phyloP scores from a whole-genome alignment of 2,888 invertebrate species.

The Timema podura region DNA sequence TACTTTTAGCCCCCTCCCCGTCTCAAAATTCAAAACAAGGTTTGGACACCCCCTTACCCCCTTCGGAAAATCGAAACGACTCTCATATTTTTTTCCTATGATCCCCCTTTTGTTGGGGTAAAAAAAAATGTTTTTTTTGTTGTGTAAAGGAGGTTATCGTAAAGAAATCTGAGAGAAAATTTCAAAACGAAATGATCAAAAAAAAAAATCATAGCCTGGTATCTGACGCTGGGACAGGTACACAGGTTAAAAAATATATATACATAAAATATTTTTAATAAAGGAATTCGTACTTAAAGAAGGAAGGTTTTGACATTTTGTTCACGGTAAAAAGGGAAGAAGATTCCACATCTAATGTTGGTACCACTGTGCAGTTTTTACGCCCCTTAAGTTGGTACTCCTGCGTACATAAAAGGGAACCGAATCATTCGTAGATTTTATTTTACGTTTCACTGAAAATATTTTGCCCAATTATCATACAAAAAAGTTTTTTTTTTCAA shows the following conservation, averaged over 20 bases:
- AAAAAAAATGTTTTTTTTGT: conserved; percentile 15
- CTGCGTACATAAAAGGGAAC: too few relatives aligned
- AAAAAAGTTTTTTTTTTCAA: too few relatives aligned
- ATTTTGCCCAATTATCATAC: too few relatives aligned
- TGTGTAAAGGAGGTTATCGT: conserved; percentile 15
- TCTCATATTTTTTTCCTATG: conserved; percentile 1
- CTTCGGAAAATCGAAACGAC: conserved; percentile 12
- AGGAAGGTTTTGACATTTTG: conserved; percentile 20
- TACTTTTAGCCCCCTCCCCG: too few relatives aligned
- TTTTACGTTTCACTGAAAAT: too few relatives aligned
- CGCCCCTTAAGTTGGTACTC: too few relatives aligned
- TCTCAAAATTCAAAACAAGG: too few relatives aligned
- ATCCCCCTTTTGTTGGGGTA: conserved; percentile 11
- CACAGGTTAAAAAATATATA: conserved; percentile 20
- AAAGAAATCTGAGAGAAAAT: conserved; percentile 10
- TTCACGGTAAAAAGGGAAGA: too few relatives aligned
- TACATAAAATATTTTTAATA: conserved; percentile 17
- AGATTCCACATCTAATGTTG: too few relatives aligned
- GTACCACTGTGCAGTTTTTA: too few relatives aligned
- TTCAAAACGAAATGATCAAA: conserved; percentile 4
- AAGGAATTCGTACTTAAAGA: conserved; percentile 28
- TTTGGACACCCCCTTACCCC: too few relatives aligned
- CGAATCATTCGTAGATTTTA: too few relatives aligned
- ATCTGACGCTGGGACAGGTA: conserved; percentile 20
- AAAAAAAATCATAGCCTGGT: conserved; percentile 7